These are phyloP conservation scores for Sakesphorus luctuosus DNA, from an alignment of 2,113 vertebrate genomes.

Conservation along the genomic window DNA sequence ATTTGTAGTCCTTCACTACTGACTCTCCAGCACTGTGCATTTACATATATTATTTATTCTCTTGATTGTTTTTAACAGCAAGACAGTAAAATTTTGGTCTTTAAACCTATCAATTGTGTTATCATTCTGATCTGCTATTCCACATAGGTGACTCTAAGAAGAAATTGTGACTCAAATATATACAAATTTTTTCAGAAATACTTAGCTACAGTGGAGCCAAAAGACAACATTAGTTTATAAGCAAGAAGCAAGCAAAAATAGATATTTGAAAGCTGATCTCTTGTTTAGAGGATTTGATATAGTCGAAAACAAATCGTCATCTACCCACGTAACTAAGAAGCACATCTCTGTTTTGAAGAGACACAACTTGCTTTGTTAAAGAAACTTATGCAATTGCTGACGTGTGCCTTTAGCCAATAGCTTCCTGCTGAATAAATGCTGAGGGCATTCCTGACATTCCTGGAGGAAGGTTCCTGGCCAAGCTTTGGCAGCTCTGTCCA, in stretches of 20 bases:
- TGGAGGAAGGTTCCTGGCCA: background rate
- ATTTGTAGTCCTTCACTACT: background rate
- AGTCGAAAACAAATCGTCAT: background rate
- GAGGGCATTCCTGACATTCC: slow-evolving; percentile 62
- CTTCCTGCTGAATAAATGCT: slow-evolving; percentile 16
- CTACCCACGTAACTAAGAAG: background rate
- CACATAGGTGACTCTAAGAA: background rate
- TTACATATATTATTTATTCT: background rate
- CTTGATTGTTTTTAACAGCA: background rate
- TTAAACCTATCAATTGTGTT: background rate
- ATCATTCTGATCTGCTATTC: background rate
- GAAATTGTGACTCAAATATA: background rate
- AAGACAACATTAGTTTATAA: background rate
- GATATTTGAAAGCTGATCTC: background rate
- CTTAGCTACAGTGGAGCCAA: background rate
- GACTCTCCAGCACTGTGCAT: background rate
- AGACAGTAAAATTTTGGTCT: background rate
- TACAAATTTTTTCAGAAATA: background rate
- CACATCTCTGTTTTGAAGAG: background rate
- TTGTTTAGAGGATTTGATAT: background rate
- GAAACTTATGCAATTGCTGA: background rate
- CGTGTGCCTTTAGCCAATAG: background rate
- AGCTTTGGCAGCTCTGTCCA: background rate
- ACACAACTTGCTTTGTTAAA: background rate
- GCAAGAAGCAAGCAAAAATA: background rate